Conservation (phyloP, 2,888 invertebrate genomes). For the Vandiemenella viatica region DNA sequence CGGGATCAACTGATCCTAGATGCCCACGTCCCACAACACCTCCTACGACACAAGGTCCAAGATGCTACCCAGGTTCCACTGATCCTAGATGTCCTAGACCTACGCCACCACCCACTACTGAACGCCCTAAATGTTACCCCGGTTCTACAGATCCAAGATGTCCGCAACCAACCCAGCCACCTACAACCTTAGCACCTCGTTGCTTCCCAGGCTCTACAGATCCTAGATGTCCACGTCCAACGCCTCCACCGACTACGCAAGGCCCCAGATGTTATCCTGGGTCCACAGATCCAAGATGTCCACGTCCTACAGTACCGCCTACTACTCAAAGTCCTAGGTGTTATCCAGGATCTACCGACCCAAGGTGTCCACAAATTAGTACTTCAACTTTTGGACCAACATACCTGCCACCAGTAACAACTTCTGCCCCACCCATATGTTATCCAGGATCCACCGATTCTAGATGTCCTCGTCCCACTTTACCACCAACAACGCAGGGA, state of each 20-base stretch:
- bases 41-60: constrained; percentile 17
- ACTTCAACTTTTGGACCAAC: constrained; percentile 8
- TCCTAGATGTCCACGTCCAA: constrained; percentile 21
- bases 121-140: constrained; percentile 23
- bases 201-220: constrained; percentile 19
- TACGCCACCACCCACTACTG: constrained; percentile 7
- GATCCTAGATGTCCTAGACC: constrained; percentile 17
- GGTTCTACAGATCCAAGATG: constrained; percentile 11
- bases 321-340: constrained; percentile 16
- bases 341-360: constrained; percentile 13
- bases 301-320: constrained; percentile 23
- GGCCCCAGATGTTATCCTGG: constrained; percentile 23
- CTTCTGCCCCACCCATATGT: too few relatives aligned
- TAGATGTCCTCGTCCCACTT: too few relatives aligned
- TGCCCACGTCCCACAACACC: constrained; percentile 8
- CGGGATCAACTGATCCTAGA: constrained; percentile 16
- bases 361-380: constrained; percentile 16
- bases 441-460: too few relatives aligned
- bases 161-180: constrained; percentile 15
- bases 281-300: constrained; percentile 16
- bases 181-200: constrained; percentile 16
- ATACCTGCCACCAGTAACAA: constrained; percentile 3
- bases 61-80: constrained; percentile 22
- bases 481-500: background rate
- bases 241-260: constrained; percentile 9